A percentile compares a stretch with the other conserved stretches of the same genome.
Evolutionary conservation across 2,797 vertebrate genomes (phyloP).

Genomic region (Botia kubotai): DNA sequence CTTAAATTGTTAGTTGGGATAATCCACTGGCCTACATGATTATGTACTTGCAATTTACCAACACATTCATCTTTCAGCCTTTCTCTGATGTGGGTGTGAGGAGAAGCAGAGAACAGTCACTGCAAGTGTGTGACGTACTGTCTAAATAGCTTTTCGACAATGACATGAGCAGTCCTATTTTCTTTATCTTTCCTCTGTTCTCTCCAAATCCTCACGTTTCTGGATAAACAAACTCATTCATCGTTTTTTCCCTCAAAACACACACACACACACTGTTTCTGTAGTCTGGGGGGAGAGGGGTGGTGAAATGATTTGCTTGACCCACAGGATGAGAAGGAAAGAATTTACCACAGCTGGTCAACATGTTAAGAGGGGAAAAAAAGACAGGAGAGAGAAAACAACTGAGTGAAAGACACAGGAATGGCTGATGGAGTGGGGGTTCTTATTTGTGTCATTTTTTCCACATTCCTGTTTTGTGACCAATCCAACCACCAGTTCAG

Average conservation of each 20-base stretch:
- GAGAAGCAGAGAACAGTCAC: neutral
- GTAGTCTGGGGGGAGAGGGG: constrained; percentile 38
- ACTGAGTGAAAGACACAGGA: constrained; percentile 27
- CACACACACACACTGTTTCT: constrained; percentile 30
- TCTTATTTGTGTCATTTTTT: constrained; percentile 52
- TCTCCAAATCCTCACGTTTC: constrained; percentile 20
- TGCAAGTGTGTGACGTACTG: neutral
- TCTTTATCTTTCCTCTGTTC: neutral
- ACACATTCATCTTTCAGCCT: constrained; percentile 4
- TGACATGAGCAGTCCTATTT: neutral
- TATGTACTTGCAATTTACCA: constrained; percentile 15
- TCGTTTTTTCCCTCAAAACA: constrained; percentile 12
- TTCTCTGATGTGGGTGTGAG: no score
- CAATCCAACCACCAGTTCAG: constrained; percentile 20
- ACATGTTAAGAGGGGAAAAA: constrained; percentile 74
- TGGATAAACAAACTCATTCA: constrained; percentile 20
- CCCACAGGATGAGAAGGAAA: constrained; percentile 80
- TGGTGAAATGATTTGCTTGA: constrained; percentile 70
- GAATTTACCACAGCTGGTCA: constrained; percentile 81
- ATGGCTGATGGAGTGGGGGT: constrained; percentile 17
- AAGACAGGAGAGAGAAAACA: constrained; percentile 9
- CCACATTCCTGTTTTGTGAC: constrained; percentile 54
- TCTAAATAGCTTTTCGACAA: neutral
- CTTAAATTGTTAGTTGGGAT: neutral
- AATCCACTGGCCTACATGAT: constrained; percentile 19